Base-by-base conservation (phyloP, 2,797 vertebrate genomes). In the Vultur gryphus region DNA sequence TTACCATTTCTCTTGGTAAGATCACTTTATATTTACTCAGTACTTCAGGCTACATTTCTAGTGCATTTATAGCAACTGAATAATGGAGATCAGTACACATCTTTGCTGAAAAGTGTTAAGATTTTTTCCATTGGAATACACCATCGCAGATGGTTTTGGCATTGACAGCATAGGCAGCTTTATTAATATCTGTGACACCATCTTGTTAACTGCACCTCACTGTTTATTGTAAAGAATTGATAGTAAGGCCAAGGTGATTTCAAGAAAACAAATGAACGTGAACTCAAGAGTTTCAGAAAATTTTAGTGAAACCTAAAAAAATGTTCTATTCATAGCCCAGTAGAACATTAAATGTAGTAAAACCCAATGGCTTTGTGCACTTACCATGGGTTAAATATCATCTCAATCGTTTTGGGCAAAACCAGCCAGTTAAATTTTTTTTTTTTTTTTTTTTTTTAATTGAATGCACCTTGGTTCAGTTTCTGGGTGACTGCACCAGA, bases 201-300 rank as follows among this genome's bases (percentile, higher is more conserved):
- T 84, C 73, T 95, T 95, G 61, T 87, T 95, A 97, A 94, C 59
- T 86, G 80, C 8, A 62, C 20, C 17, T 94, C 78, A 70, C 65
- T 41, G 19, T 70, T 94, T 88, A 88, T 51, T 81, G 18, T 75
- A 57, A 90, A 84, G 11, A 61, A 37, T n/a, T 72, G 24, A 62
- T 62, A 67, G 25, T 75, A 94, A 95, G 46, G 20, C 21, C 54
- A 93, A 96, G 52, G 65, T 81, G 57, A 91, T 93, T 85, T 93
- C 41, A 91, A 94, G 72, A 94, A 93, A 97, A 94, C 70, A 90
- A 96, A 96, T 77, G 51, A 93, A 88, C 13, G 4, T 61, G 79
- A 95, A 57, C 73, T 89, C 85, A 95, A 86, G 76, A 95, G 33
- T 81, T 89, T 77, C 18, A 78, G 71, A 84, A 93, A 84, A 43